Conservation (phyloP, 2,888 invertebrate genomes). For the Chymomyza amoena region DNA sequence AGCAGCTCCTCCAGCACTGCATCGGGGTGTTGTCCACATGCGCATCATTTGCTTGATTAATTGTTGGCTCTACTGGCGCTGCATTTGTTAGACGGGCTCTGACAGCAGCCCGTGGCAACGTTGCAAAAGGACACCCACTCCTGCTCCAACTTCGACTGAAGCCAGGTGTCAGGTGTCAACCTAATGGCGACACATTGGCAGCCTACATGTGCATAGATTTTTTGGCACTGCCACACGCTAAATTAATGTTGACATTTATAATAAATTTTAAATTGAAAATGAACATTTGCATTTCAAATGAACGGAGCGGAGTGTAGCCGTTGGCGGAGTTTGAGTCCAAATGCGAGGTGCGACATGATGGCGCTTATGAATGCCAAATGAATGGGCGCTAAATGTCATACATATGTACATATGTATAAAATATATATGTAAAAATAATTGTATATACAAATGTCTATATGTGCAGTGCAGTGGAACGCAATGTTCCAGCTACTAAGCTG, state of each 20-base stretch:
- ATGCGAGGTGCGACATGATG: background rate
- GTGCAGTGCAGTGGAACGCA: too few species aligned
- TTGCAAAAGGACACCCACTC: background rate
- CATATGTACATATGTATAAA: too few species aligned
- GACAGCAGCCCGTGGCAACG: conserved; percentile 5
- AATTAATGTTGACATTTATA: conserved; percentile 68
- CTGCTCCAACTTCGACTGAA: background rate
- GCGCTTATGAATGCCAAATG: conserved; percentile 1
- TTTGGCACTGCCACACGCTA: conserved; percentile 30
- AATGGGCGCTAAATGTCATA: background rate
- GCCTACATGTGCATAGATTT: conserved; percentile 31
- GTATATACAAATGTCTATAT: too few species aligned
- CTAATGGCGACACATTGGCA: conserved; percentile 31
- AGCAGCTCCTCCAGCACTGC: background rate
- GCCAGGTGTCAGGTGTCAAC: conserved; percentile 46
- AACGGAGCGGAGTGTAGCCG: conserved; percentile 1
- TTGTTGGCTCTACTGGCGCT: conserved; percentile 36
- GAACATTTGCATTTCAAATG: conserved; percentile 63
- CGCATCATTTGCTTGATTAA: conserved; percentile 65
- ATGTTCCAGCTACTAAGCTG: conserved; percentile 1
- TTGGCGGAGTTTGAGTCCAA: background rate
- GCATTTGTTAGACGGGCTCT: conserved; percentile 13
- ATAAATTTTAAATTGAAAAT: conserved; percentile 68
- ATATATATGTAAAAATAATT: too few species aligned
- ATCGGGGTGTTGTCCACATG: conserved; percentile 18